A percentile compares a stretch with the other conserved stretches of the same genome.
These are phyloP conservation scores for Bos indicus DNA, from an alignment of 2,113 vertebrate species.

Conservation along the genomic window DNA sequence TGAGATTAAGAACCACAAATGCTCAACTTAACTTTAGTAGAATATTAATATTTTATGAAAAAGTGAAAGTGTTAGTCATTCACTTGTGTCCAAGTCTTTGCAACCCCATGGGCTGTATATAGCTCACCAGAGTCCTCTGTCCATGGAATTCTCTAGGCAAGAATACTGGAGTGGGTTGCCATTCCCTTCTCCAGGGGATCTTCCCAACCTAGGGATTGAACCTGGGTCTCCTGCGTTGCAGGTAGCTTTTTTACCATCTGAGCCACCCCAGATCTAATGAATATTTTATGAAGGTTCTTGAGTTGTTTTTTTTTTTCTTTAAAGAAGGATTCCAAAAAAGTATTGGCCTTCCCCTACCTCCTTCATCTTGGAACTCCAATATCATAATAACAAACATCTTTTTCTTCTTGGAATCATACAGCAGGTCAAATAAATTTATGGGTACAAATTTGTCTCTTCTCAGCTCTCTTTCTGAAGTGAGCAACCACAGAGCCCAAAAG, in stretches of 20 bases:
- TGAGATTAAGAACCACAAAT: slow-evolving; percentile 19
- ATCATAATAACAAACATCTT: neutral
- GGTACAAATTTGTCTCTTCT: neutral
- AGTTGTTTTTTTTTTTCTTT: neutral
- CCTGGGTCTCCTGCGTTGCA: neutral
- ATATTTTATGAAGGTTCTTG: neutral
- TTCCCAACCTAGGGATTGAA: neutral
- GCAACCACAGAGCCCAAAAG: neutral
- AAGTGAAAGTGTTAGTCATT: neutral
- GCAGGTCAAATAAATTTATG: neutral
- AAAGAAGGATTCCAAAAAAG: neutral
- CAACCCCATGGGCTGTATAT: neutral
- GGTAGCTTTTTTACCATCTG: neutral
- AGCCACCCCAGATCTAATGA: neutral
- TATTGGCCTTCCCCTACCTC: neutral
- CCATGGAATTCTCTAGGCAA: neutral
- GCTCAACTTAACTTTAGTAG: slow-evolving; percentile 48
- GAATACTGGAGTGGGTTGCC: neutral
- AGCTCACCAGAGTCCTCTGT: neutral
- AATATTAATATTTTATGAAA: slow-evolving; percentile 57
- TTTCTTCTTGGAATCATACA: neutral
- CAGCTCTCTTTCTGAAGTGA: neutral
- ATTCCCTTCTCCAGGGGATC: neutral
- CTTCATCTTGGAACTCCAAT: neutral
- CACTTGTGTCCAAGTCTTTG: neutral